Percentiles rank a stretch among this genome's conserved stretches.
phyloP scores from a whole-genome alignment of 2,888 invertebrate species.

The Drosophila barbarae region DNA sequence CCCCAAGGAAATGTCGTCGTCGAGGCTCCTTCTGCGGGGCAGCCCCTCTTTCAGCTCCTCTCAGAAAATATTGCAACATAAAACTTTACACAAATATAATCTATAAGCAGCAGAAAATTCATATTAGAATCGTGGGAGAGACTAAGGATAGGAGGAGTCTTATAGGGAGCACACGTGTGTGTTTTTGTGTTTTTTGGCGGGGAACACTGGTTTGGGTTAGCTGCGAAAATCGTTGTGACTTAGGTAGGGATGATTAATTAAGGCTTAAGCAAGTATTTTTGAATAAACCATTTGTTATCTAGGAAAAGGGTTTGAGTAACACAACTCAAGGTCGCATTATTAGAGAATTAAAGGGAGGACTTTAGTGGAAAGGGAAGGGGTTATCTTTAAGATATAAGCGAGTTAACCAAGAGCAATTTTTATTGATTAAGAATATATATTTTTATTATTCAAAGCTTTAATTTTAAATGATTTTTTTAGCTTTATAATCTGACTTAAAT shows the following conservation, averaged over 20 bases:
- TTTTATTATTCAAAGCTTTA: no score
- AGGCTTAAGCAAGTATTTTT: background rate
- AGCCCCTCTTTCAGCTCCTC: slow-evolving; percentile 3
- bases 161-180: slow-evolving; percentile 41
- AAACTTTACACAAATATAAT: slow-evolving; percentile 77
- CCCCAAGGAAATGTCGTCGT: slow-evolving; percentile 72
- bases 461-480: no score
- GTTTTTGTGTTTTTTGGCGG: slow-evolving; percentile 51
- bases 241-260: slow-evolving; percentile 14
- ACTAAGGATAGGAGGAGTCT: background rate
- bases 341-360: background rate
- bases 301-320: background rate
- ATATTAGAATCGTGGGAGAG: slow-evolving; percentile 67
- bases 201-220: slow-evolving; percentile 46
- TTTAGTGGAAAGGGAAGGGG: no score
- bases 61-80: slow-evolving; percentile 74
- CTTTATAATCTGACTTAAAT: no score
- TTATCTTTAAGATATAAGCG: no score
- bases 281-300: slow-evolving; percentile 3
- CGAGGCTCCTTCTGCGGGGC: slow-evolving; percentile 11
- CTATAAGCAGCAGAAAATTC: slow-evolving; percentile 72
- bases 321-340: background rate
- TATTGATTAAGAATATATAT: no score
- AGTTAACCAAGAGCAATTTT: no score
- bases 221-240: background rate